These are phyloP conservation scores for Spermophilus dauricus DNA, from an alignment of 2,113 vertebrate genomes.

Conservation along the genomic window DNA sequence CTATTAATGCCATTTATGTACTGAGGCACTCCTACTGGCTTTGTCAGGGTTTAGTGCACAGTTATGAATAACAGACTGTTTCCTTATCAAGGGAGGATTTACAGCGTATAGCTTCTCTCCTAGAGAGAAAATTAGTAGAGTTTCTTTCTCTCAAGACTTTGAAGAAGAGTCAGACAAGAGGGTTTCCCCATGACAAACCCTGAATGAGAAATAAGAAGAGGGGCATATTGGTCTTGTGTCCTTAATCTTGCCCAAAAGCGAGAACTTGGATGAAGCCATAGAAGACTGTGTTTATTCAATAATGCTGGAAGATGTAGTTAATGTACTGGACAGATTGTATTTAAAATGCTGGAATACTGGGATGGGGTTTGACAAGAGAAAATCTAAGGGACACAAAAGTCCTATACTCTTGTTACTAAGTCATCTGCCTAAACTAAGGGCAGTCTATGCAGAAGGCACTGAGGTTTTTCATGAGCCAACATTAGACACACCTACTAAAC, in stretches of 20 bases:
- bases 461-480: background rate
- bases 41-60: background rate
- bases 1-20: constrained; percentile 1
- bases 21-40: background rate
- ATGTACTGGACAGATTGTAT: background rate
- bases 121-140: background rate
- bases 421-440: background rate
- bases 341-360: constrained; percentile 11
- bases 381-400: background rate
- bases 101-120: background rate
- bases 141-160: background rate
- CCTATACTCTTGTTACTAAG: background rate
- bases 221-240: background rate
- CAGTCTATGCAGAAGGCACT: background rate
- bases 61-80: constrained; percentile 7
- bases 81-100: background rate
- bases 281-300: background rate
- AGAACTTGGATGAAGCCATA: constrained; percentile 24
- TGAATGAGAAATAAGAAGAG: background rate
- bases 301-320: background rate
- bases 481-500: background rate
- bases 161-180: background rate
- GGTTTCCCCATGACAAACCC: background rate
- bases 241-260: background rate
- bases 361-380: background rate